These are phyloP conservation scores for Apodemia duryi DNA, from an alignment of 2,888 invertebrate species.

Conservation along the genomic window DNA sequence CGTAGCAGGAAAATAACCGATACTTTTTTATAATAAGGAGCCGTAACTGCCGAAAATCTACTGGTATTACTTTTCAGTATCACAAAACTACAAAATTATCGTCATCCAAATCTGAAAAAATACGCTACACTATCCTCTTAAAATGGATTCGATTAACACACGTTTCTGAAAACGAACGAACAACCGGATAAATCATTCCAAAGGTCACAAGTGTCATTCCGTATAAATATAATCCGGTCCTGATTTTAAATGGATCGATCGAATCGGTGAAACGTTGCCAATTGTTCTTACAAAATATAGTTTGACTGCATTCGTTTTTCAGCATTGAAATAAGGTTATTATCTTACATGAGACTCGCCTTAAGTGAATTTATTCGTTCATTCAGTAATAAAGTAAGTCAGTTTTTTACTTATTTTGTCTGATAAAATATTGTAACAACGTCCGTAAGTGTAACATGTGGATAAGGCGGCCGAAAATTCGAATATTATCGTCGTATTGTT, in stretches of 20 bases:
- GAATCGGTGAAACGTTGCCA: constrained; percentile 27
- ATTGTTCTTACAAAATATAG: constrained; percentile 50
- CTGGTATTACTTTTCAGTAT: no score
- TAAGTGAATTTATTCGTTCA: constrained; percentile 63
- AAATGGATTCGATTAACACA: constrained; percentile 12
- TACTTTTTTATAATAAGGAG: no score
- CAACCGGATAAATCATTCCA: constrained; percentile 43
- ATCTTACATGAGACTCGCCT: constrained; percentile 50
- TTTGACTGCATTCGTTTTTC: constrained; percentile 40
- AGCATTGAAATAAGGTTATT: constrained; percentile 57
- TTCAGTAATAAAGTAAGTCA: constrained; percentile 59
- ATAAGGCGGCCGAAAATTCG: constrained; percentile 20
- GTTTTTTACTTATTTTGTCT: constrained; percentile 39
- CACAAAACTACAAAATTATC: no score
- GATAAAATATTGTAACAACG: constrained; percentile 54
- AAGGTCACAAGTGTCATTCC: constrained; percentile 41
- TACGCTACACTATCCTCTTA: neutral
- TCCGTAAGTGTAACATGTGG: constrained; percentile 56
- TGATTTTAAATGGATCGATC: constrained; percentile 25
- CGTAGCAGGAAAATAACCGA: no score
- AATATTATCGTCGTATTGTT: no score
- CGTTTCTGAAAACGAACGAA: constrained; percentile 38
- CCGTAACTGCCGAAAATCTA: no score
- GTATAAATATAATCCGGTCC: constrained; percentile 35
- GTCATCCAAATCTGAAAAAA: neutral